Conservation (phyloP, 23 tunicate genomes). For the Corella eumyota region DNA sequence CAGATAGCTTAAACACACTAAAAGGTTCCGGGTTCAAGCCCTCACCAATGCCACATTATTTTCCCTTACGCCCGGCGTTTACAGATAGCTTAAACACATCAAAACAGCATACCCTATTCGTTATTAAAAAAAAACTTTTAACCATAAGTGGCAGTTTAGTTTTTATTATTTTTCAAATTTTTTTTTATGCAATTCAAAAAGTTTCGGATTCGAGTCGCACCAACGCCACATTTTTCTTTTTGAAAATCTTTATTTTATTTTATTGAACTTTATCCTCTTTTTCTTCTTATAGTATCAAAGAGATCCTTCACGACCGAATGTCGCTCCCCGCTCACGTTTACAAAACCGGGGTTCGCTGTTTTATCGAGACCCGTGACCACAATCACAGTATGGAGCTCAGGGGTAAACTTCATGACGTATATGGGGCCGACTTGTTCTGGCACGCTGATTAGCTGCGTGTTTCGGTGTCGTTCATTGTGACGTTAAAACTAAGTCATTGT, state of each 20-base stretch:
- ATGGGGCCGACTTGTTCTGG: conserved; percentile 69
- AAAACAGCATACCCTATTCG: too few relatives aligned
- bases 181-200: too few relatives aligned
- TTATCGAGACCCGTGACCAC: conserved; percentile 51
- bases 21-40: too few relatives aligned
- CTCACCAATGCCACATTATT: too few relatives aligned
- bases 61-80: too few relatives aligned
- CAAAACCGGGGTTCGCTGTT: conserved; percentile 71
- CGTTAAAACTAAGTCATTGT: too few relatives aligned
- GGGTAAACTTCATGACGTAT: conserved; percentile 14
- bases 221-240: not conserved
- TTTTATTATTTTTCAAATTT: too few relatives aligned
- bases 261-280: not conserved
- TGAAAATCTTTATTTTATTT: not conserved
- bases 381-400: conserved; percentile 38
- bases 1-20: too few relatives aligned
- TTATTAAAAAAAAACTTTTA: too few relatives aligned
- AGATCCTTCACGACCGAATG: conserved; percentile 85
- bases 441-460: conserved; percentile 23
- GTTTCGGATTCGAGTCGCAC: not conserved
- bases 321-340: conserved; percentile 65
- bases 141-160: too few relatives aligned
- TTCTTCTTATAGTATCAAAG: conserved; percentile 55
- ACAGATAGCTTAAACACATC: too few relatives aligned
- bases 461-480: too few relatives aligned